Evolutionary conservation across 2,113 vertebrate species (phyloP), one percentile per base, ranked within the genome.

Genomic region (Gymnogyps californianus): DNA sequence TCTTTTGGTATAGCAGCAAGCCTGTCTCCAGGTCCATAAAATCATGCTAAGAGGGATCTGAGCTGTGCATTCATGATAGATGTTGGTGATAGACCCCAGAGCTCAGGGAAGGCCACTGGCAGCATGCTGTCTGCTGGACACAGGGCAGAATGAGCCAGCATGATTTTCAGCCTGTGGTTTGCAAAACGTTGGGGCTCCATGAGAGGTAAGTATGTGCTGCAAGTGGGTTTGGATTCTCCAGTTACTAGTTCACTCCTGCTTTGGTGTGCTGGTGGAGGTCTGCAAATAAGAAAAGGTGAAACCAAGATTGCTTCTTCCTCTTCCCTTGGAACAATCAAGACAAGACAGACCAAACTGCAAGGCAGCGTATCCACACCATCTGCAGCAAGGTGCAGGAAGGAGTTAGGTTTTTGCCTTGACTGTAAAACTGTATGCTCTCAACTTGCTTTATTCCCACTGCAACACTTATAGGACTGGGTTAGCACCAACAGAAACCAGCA

Each of bases 31-130:
- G 51, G 11, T 62, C 77, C 18, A 16, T 29, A 13, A 4, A 28
- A 36, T 16, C 2, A 0, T 75, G 40, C 31, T 0, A 0, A 69
- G 54, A 54, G 44, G 22, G 20, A 32, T 74, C 19, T 71, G 65
- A 91, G 15, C 46, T 13, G 4, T 51, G 29, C 74, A 31, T 46
- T 67, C 13, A 2, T 32, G 20, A 29, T 6, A n/a, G 34, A 24
- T 0, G 5, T 31, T 65, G 32, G 28, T 32, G 61, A 31, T 14
- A 32, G 16, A 34, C 10, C n/a, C 38, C 10, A 64, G 74, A 59
- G 32, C n/a, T 65, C 19, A 21, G 13, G 14, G 24, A 65, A 52
- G 31, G 64, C 54, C 32, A 7, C 6, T 7, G 34, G 15, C 47
- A 74, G 42, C 16, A 8, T 24, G 22, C 44, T 83, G 28, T 47